Evolutionary conservation across 2,113 vertebrate genomes (phyloP).

Genomic region (Nannobrachium achirus): DNA sequence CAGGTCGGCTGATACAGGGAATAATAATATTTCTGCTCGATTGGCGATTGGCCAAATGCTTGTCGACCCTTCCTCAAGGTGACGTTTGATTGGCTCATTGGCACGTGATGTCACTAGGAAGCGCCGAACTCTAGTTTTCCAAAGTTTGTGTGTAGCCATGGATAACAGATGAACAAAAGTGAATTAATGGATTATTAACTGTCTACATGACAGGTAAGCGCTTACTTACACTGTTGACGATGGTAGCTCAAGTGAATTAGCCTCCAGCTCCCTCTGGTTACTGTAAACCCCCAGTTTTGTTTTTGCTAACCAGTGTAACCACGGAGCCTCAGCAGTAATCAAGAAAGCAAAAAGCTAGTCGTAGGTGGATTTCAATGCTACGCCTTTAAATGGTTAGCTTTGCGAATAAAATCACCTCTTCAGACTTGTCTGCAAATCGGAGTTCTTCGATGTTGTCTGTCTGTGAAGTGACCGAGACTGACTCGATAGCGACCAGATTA

Average conservation of each 20-base stretch:
- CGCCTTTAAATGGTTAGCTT: not conserved
- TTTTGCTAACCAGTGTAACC: not conserved
- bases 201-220: conserved; percentile 37
- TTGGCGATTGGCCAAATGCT: conserved; percentile 51
- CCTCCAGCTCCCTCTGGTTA: not conserved
- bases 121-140: conserved; percentile 60
- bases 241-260: not conserved
- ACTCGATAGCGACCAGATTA: too few relatives aligned
- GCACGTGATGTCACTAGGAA: conserved; percentile 65
- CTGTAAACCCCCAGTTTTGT: not conserved
- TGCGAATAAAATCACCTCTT: not conserved
- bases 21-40: too few relatives aligned
- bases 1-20: too few relatives aligned
- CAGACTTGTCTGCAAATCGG: not conserved
- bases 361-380: conserved; percentile 23
- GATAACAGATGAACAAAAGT: conserved; percentile 56
- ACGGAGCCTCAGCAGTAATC: not conserved
- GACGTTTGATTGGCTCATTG: conserved; percentile 51
- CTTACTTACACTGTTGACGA: not conserved
- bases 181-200: conserved; percentile 16
- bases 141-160: conserved; percentile 58
- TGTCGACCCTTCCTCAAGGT: conserved; percentile 26
- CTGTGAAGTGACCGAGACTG: too few relatives aligned
- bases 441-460: too few relatives aligned
- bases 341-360: conserved; percentile 35